Base-by-base conservation (phyloP, 2,888 invertebrate species). In the Pantelozetes paolii region DNA sequence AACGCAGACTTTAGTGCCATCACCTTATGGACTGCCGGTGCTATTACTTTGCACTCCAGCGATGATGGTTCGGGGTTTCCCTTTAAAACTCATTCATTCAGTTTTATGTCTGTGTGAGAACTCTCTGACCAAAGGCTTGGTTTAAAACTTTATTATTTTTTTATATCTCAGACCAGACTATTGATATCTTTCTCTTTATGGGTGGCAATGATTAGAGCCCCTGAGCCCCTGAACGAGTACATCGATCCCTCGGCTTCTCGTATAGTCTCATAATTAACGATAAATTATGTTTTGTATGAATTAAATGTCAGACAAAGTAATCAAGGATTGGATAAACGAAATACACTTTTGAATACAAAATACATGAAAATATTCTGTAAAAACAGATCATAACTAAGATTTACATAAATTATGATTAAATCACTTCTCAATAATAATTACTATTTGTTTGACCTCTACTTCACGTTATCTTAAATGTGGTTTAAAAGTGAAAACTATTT, bases 1-100 rank as follows among this genome's bases (percentile, higher is more conserved):
- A 8, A 57, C 5, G 6, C 9, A 57, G 26, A 23, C 18, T 50
- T 18, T 20, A 50, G 20, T 50, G 18, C 20, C n/a, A 48, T 18
- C n/a, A 48, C 48, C 48, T 48, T 48, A 48, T 48, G 48, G 48
- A 11, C 48, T 48, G 48, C 48, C 48, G 48, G n/a, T n/a, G 15
- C 48, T 48, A n/a, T 48, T 48, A 8, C 48, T 18, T 48, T 48
- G 6, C n/a, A 18, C 6, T n/a, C 6, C 5, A 48, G 3, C 18
- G 18, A 48, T 15, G n/a, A 48, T 48, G 18, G n/a, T n/a, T n/a
- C n/a, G n/a, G 48, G 15, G 5, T 57, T 26, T 57, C 57, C 26
- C 57, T 57, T 23, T 57, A 6, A 6, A 23, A 57, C 20, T 15
- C 11, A 57, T 20, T 57, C 57, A 57, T 28, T 57, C 26, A 57